phyloP scores from a whole-genome alignment of 2,113 vertebrate species.

The Psettodes erumei region DNA sequence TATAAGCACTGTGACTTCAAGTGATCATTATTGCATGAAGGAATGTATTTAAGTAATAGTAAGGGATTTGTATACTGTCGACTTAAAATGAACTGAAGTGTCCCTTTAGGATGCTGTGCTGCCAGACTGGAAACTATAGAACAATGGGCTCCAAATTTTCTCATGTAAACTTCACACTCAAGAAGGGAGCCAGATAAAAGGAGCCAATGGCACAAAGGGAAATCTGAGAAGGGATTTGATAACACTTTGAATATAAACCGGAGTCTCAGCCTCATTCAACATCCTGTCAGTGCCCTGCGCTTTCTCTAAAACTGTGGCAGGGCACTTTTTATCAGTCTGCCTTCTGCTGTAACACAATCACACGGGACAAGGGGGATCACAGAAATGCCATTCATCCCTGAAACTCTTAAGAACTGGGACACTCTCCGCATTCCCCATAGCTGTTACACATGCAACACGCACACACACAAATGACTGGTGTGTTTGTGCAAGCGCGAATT shows the following conservation, averaged over 20 bases:
- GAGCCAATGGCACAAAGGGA: slow-evolving; percentile 14
- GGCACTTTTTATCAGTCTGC: slow-evolving; percentile 51
- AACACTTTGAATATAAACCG: slow-evolving; percentile 32
- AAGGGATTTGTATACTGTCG: background rate
- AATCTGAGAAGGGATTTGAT: slow-evolving; percentile 36
- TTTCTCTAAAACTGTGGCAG: slow-evolving; percentile 38
- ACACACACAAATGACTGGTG: slow-evolving; percentile 25
- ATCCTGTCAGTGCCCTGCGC: slow-evolving; percentile 10
- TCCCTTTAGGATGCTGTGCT: background rate
- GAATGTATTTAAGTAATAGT: background rate
- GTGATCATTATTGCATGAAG: slow-evolving; percentile 1
- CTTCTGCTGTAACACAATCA: slow-evolving; percentile 45
- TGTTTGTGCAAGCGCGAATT: slow-evolving; percentile 16
- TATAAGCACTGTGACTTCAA: background rate
- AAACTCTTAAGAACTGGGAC: slow-evolving; percentile 51
- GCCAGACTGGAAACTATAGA: background rate
- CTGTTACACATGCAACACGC: slow-evolving; percentile 23
- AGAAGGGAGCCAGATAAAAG: slow-evolving; percentile 37
- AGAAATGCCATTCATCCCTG: slow-evolving; percentile 44
- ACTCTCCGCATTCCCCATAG: slow-evolving; percentile 40
- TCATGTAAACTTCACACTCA: slow-evolving; percentile 27
- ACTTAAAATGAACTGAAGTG: background rate
- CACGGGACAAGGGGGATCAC: slow-evolving; percentile 25
- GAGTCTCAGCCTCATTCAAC: slow-evolving; percentile 24
- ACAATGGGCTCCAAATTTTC: slow-evolving; percentile 4